Conservation (phyloP, 2,113 vertebrate species). For the Tachysurus fulvidraco region DNA sequence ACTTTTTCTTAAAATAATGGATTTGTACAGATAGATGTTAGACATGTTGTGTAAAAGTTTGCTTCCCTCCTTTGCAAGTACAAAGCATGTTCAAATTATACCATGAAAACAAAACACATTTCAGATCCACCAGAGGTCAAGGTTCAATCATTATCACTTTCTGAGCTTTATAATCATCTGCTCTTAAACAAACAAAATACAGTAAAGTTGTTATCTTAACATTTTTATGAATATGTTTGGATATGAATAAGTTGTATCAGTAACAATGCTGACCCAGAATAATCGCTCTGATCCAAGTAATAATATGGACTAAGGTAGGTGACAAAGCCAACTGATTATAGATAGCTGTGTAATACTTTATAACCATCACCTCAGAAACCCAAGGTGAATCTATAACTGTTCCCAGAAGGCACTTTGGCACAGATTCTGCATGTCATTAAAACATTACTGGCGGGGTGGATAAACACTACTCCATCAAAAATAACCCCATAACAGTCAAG, state of each 20-base stretch:
- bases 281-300: background rate
- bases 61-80: background rate
- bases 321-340: background rate
- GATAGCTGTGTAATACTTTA: background rate
- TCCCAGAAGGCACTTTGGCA: background rate
- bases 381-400: background rate
- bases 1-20: background rate
- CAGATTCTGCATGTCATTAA: background rate
- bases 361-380: background rate
- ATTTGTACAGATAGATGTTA: background rate
- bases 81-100: background rate
- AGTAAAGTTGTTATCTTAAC: background rate
- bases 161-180: background rate
- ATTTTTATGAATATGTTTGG: background rate
- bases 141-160: conserved; percentile 2
- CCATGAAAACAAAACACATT: conserved; percentile 11
- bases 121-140: background rate
- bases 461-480: background rate
- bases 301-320: background rate
- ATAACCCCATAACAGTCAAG: background rate
- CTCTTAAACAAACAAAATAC: background rate
- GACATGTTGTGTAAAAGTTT: background rate
- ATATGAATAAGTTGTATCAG: background rate
- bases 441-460: background rate
- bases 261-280: background rate